These are phyloP conservation scores for Champsocephalus esox DNA, from an alignment of 2,797 vertebrate species.

Conservation along the genomic window DNA sequence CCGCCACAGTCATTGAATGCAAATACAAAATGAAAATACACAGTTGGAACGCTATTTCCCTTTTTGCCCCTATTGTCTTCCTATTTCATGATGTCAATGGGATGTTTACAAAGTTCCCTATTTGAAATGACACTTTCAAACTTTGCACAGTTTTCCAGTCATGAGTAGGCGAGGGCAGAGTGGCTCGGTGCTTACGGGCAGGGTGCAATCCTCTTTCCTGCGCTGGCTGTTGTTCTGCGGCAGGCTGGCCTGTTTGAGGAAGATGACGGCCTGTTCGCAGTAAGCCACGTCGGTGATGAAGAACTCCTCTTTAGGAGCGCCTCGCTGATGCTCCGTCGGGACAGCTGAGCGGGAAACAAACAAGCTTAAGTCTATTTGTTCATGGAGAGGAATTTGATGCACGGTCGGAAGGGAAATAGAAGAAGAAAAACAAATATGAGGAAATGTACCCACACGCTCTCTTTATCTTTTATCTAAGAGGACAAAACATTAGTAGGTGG, in stretches of 20 bases:
- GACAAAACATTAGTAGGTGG: not conserved
- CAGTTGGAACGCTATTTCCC: not conserved
- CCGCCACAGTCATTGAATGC: not conserved
- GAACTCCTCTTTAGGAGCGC: constrained; percentile 79
- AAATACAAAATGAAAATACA: not conserved
- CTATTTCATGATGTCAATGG: not conserved
- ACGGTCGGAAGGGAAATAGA: not conserved
- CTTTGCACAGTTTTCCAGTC: not conserved
- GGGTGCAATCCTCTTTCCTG: constrained; percentile 81
- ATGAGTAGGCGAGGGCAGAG: not conserved
- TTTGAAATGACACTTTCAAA: not conserved
- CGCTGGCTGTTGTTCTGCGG: constrained; percentile 72
- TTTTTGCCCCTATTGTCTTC: not conserved
- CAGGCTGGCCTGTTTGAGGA: constrained; percentile 85
- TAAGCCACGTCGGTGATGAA: constrained; percentile 91
- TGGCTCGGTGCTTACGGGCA: constrained; percentile 84
- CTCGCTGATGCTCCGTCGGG: constrained; percentile 65
- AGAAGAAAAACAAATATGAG: constrained; percentile 19
- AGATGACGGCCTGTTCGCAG: constrained; percentile 89
- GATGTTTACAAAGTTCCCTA: not conserved
- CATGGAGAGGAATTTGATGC: not conserved
- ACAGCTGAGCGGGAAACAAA: constrained; percentile 55
- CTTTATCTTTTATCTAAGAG: not conserved
- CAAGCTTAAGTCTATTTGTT: not conserved
- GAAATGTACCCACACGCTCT: not conserved